Evolutionary conservation across 2,888 invertebrate genomes (phyloP), one percentile per base, ranked within the genome.

Genomic region (Drosophila bunnanda): DNA sequence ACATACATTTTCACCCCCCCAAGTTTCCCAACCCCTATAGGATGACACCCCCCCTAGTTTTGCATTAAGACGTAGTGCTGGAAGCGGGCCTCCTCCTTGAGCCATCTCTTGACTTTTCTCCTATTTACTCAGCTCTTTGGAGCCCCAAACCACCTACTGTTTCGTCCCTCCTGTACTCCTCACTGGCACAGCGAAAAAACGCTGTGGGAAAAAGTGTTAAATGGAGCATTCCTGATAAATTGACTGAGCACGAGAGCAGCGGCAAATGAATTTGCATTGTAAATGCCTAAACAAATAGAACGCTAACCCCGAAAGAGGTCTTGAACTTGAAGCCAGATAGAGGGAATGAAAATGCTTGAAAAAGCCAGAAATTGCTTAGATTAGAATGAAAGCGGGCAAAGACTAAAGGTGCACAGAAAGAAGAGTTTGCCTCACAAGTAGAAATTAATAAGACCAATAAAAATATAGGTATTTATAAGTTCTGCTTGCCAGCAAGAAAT

Each of bases 261-360:
- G 76, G 65, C 74, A 82, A 86, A 83, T 69, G 88, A 86, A 82
- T 82, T 88, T 82, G 84, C 82, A 82, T 82, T 82, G 88, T 82
- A 80, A 86, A 80, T 86, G 81, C 82, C 82, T 82, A 82, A 88
- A 76, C 87, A 82, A 88, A 82, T 78, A 86, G 77, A 69, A 60
- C 17, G 36, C 65, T 17, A 48, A 34, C 57, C 66, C n/a, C 48
- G 34, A 55, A 46, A 17, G 46, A 39, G 66, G 57, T 48, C 57
- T 39, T 69, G 58, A 67, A 55, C 56, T 69, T 67, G 67, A 22
- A 10, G 34, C 20, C 59, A 32, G 44, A 32, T 39, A 22, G 15
- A 34, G 20, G 50, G 25, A 28, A n/a, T 13, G 32, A 39, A 39
- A 46, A 55, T 12, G 58, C 55, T 36, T 38, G 30, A 20, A 32